Evolutionary conservation across 2,797 vertebrate species (phyloP).

Genomic region (Octomys mimax): DNA sequence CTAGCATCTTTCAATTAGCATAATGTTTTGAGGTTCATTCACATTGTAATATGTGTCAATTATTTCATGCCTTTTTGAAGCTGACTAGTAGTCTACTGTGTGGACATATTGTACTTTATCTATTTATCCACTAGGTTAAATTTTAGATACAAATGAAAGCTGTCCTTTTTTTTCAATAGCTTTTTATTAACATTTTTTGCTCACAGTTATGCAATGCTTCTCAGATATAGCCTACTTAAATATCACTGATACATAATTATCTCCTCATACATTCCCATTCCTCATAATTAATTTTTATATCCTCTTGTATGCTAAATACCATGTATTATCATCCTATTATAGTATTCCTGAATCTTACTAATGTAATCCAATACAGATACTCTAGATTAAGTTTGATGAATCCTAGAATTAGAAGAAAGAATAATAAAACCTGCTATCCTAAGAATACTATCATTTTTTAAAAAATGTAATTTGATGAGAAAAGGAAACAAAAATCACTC

Average conservation of each 20-base stretch:
- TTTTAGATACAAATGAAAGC: neutral
- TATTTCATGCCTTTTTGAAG: neutral
- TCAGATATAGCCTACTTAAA: conserved; percentile 1
- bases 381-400: neutral
- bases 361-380: neutral
- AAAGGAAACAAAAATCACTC: neutral
- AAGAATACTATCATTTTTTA: neutral
- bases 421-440: neutral
- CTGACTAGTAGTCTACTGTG: neutral
- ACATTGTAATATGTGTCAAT: neutral
- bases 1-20: neutral
- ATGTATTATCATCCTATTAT: neutral
- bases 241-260: neutral
- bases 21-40: neutral
- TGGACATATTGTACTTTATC: neutral
- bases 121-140: neutral
- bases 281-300: neutral
- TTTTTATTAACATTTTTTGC: conserved; percentile 14
- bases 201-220: neutral
- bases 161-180: neutral
- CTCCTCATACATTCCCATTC: neutral
- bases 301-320: neutral
- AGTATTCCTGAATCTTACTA: neutral
- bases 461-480: neutral
- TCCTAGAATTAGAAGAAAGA: neutral